Conservation (phyloP, 2,888 invertebrate genomes). For the Campaea margaritaria region DNA sequence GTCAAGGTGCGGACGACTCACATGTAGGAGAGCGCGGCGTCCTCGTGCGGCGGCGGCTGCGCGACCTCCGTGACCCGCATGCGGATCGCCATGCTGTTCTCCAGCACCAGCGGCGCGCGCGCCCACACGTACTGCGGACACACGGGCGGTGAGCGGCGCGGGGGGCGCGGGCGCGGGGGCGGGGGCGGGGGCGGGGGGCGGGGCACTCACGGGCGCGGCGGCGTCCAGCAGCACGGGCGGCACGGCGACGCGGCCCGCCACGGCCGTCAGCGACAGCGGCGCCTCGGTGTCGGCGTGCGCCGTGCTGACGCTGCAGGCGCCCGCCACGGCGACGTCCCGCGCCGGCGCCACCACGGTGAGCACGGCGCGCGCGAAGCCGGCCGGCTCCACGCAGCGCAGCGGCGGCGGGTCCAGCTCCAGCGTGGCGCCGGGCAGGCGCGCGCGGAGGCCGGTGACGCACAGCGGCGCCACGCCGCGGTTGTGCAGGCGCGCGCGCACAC, state of each 20-base stretch:
- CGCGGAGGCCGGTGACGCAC: conserved; percentile 55
- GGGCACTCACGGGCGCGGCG: conserved; percentile 55
- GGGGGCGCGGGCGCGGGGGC: conserved; percentile 49
- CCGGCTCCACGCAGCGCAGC: conserved; percentile 45
- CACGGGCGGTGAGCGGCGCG: not conserved
- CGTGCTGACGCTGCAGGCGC: conserved; percentile 9
- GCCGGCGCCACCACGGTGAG: conserved; percentile 45
- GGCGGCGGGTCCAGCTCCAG: conserved; percentile 23
- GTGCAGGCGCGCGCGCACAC: conserved; percentile 83
- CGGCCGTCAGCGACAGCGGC: conserved; percentile 20
- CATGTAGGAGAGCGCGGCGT: conserved; percentile 83
- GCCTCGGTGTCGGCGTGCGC: not conserved
- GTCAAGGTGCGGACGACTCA: conserved; percentile 46
- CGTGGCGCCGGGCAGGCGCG: conserved; percentile 39
- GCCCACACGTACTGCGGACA: conserved; percentile 60
- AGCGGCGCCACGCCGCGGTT: conserved; percentile 62
- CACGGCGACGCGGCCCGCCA: conserved; percentile 25
- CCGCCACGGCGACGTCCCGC: conserved; percentile 25
- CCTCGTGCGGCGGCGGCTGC: conserved; percentile 81
- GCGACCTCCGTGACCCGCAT: conserved; percentile 91
- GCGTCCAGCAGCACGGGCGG: conserved; percentile 34
- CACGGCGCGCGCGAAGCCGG: conserved; percentile 32
- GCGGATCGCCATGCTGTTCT: conserved; percentile 91
- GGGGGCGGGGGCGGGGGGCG: conserved; percentile 29
- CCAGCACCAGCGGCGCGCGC: conserved; percentile 90